phyloP scores from a whole-genome alignment of 1,140 invertebrate species.

The Aricia agestis region DNA sequence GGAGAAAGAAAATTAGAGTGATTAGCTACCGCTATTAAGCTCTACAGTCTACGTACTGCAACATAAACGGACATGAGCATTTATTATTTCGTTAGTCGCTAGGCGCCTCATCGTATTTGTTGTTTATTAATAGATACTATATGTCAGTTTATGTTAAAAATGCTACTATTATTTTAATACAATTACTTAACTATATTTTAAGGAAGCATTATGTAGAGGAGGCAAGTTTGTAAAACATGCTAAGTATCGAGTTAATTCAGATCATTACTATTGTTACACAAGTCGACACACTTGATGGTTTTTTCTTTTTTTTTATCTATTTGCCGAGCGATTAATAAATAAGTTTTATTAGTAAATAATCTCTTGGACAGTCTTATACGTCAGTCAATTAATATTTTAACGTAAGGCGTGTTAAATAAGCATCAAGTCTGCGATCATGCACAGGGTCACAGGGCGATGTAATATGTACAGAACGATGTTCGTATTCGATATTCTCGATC shows the following conservation, averaged over 20 bases:
- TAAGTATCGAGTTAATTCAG: background rate
- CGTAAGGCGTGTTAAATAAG: background rate
- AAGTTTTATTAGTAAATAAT: background rate
- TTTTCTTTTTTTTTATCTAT: background rate
- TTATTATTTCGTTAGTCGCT: background rate
- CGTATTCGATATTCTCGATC: conserved; percentile 21
- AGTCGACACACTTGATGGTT: background rate
- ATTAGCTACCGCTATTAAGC: conserved; percentile 26
- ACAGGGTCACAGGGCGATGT: background rate
- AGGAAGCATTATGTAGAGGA: background rate
- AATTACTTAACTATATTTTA: background rate
- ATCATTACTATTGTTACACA: background rate
- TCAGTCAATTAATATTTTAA: background rate
- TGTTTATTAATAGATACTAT: background rate
- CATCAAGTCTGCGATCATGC: background rate
- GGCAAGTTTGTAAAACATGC: background rate
- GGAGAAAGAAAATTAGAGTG: conserved; percentile 32
- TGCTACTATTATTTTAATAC: background rate
- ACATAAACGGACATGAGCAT: conserved; percentile 8
- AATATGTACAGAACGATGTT: conserved; percentile 60
- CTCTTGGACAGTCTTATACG: background rate
- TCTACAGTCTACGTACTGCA: background rate
- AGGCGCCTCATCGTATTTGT: background rate
- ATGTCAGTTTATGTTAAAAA: background rate
- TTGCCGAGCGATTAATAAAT: background rate